Evolutionary conservation across 2,113 vertebrate species (phyloP).

Genomic region (Lagenorhynchus albirostris): DNA sequence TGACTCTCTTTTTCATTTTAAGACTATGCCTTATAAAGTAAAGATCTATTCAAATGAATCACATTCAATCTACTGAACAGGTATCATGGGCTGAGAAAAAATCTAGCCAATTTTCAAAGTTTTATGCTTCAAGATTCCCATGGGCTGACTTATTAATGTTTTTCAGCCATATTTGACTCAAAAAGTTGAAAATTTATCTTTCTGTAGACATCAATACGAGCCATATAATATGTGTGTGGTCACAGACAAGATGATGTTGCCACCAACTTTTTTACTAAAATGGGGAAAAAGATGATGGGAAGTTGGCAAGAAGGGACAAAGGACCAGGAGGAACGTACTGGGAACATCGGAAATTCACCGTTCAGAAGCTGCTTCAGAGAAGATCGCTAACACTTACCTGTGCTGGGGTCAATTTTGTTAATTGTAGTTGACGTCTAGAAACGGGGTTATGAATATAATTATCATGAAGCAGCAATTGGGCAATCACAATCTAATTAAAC

Average conservation of each 20-base stretch:
- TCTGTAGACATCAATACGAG: slow-evolving; percentile 5
- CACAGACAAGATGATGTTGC: slow-evolving; percentile 68
- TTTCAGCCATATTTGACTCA: slow-evolving; percentile 3
- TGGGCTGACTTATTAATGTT: background rate
- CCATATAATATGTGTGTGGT: background rate
- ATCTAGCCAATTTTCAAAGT: background rate
- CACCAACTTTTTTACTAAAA: slow-evolving; percentile 16
- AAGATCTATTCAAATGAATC: slow-evolving; percentile 28
- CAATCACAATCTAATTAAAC: slow-evolving; percentile 78
- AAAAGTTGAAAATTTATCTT: slow-evolving; percentile 51
- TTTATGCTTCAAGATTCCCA: slow-evolving; percentile 27
- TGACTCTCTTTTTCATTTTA: slow-evolving; percentile 4
- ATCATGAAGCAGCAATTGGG: slow-evolving; percentile 72
- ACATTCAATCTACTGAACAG: background rate
- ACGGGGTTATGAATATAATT: slow-evolving; percentile 75
- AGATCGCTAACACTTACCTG: slow-evolving; percentile 60
- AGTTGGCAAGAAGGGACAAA: slow-evolving; percentile 64
- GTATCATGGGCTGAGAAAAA: background rate
- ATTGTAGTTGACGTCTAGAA: slow-evolving; percentile 64
- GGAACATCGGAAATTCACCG: slow-evolving; percentile 38
- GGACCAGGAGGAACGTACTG: background rate
- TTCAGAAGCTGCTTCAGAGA: slow-evolving; percentile 40
- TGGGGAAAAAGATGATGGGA: slow-evolving; percentile 40
- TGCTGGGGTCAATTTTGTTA: slow-evolving; percentile 63
- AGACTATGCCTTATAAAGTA: slow-evolving; percentile 18